Evolutionary conservation across 1,140 invertebrate species (phyloP).

Genomic region (Anthonomus grandis): DNA sequence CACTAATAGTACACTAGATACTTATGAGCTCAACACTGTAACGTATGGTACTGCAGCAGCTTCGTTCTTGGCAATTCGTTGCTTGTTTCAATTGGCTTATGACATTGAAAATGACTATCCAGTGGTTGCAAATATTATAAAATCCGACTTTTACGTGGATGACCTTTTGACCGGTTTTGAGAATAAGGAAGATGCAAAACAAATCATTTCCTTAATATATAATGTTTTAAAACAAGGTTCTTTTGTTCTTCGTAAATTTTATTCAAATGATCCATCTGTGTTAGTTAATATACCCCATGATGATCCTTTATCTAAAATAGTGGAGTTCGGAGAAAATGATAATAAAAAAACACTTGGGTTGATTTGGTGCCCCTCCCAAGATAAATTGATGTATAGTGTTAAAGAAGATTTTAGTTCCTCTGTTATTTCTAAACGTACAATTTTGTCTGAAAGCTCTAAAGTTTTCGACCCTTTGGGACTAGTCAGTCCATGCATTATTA

Average conservation of each 20-base stretch:
- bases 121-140: slow-evolving; percentile 33
- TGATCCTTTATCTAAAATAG: too few relatives aligned
- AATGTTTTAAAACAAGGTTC: slow-evolving; percentile 8
- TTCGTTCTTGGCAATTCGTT: slow-evolving; percentile 37
- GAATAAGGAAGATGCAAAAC: slow-evolving; percentile 7
- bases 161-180: slow-evolving; percentile 46
- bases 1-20: slow-evolving; percentile 15
- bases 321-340: too few relatives aligned
- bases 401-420: too few relatives aligned
- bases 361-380: too few relatives aligned
- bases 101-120: slow-evolving; percentile 24
- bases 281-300: too few relatives aligned
- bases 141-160: slow-evolving; percentile 50
- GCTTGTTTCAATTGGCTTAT: slow-evolving; percentile 28
- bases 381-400: too few relatives aligned
- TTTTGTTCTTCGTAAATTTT: slow-evolving; percentile 7
- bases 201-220: slow-evolving; percentile 9
- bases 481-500: too few relatives aligned
- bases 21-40: slow-evolving; percentile 29
- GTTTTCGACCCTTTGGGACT: too few relatives aligned
- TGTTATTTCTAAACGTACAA: too few relatives aligned
- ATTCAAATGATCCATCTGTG: slow-evolving; percentile 4
- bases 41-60: slow-evolving; percentile 39
- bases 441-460: too few relatives aligned
- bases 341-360: too few relatives aligned